Evolutionary conservation across 92 coral and sea anemone genomes (phyloP).

Genomic region (Paramuricea clavata): DNA sequence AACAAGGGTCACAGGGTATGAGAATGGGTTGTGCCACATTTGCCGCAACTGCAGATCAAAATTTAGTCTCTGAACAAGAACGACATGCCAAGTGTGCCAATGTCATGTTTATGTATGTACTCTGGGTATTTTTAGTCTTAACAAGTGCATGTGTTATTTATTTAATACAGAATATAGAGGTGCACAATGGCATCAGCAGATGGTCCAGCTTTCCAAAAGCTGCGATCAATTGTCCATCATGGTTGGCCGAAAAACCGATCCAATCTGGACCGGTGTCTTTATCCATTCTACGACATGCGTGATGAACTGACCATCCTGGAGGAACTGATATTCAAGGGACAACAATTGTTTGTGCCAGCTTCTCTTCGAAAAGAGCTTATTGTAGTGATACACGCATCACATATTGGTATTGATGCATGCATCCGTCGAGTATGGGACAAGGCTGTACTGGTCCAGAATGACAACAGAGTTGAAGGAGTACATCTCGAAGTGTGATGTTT

Average conservation of each 20-base stretch:
- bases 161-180: no score
- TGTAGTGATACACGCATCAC: constrained; percentile 35
- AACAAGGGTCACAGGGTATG: no score
- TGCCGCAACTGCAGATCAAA: no score
- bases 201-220: constrained; percentile 50
- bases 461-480: constrained; percentile 54
- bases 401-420: constrained; percentile 51
- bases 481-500: constrained; percentile 56
- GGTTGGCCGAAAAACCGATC: constrained; percentile 64
- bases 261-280: constrained; percentile 39
- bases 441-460: constrained; percentile 63
- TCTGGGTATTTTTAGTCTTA: no score
- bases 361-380: constrained; percentile 56
- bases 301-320: constrained; percentile 53
- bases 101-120: no score
- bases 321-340: constrained; percentile 45
- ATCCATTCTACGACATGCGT: constrained; percentile 37
- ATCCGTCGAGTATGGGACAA: constrained; percentile 47
- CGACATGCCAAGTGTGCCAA: no score
- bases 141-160: no score
- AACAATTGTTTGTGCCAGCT: constrained; percentile 52
- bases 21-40: no score
- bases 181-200: constrained; percentile 63
- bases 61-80: no score
- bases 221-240: constrained; percentile 36